A percentile compares a stretch with the other conserved stretches of the same genome.
Evolutionary conservation across 2,888 invertebrate species (phyloP).

Genomic region (Tiphia femorata): DNA sequence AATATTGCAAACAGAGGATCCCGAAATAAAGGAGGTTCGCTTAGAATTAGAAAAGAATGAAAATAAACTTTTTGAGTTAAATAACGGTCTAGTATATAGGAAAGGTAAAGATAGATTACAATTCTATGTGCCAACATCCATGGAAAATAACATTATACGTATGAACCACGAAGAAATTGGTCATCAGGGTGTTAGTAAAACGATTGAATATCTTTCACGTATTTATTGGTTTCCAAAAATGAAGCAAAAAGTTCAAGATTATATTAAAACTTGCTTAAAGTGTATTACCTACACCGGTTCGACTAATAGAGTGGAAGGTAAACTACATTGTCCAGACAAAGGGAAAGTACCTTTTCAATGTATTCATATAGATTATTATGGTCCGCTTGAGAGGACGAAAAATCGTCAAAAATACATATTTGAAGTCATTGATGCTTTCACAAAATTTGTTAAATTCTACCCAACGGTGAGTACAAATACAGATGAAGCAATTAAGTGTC

Average conservation of each 20-base stretch:
- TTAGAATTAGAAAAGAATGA: background rate
- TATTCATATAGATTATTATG: slow-evolving; percentile 10
- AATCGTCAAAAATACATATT: slow-evolving; percentile 49
- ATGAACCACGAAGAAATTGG: too few relatives aligned
- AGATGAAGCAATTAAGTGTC: slow-evolving; percentile 28
- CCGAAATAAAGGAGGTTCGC: too few relatives aligned
- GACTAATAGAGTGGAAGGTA: background rate
- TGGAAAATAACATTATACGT: slow-evolving; percentile 1
- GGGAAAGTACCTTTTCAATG: background rate
- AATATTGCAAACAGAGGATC: background rate
- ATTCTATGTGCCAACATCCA: background rate
- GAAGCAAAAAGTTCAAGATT: background rate
- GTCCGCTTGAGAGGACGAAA: slow-evolving; percentile 42
- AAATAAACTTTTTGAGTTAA: slow-evolving; percentile 2
- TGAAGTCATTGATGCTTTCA: slow-evolving; percentile 44
- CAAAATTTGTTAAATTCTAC: slow-evolving; percentile 46
- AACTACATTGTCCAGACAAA: background rate
- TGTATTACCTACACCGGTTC: slow-evolving; percentile 1
- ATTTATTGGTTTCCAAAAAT: slow-evolving; percentile 5
- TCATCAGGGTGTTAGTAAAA: background rate
- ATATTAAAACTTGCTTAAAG: background rate
- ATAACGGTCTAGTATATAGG: slow-evolving; percentile 1
- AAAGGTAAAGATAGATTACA: background rate
- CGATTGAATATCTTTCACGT: background rate
- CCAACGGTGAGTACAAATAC: slow-evolving; percentile 32